These are phyloP conservation scores for Pygocentrus nattereri DNA, from an alignment of 2,797 vertebrate species.

Conservation along the genomic window DNA sequence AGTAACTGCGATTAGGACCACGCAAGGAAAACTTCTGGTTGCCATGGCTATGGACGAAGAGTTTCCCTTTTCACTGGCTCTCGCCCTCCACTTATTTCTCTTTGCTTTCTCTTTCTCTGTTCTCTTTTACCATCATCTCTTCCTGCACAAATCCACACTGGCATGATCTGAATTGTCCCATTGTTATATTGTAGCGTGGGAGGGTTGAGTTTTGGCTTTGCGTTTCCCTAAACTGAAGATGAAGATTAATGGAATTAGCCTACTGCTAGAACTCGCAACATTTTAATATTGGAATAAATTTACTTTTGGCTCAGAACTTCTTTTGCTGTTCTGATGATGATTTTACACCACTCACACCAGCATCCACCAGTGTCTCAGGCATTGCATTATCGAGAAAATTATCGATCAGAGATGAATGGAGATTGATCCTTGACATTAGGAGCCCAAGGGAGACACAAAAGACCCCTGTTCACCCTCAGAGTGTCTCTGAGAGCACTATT, in stretches of 20 bases:
- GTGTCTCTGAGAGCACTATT: conserved; percentile 27
- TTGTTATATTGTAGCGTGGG: conserved; percentile 3
- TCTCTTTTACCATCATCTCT: neutral
- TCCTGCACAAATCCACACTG: neutral
- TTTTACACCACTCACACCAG: neutral
- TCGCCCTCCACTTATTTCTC: conserved; percentile 40
- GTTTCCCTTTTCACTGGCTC: conserved; percentile 62
- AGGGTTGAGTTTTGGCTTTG: conserved; percentile 9
- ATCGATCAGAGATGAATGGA: conserved; percentile 42
- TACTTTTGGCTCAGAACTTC: neutral
- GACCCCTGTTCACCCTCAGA: conserved; percentile 2
- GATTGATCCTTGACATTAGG: conserved; percentile 43
- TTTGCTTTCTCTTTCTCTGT: conserved; percentile 59
- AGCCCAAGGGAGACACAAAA: conserved; percentile 21
- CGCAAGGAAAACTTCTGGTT: conserved; percentile 74
- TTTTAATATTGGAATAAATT: neutral
- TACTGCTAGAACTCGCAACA: neutral
- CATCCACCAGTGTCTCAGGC: neutral
- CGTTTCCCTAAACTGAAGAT: neutral
- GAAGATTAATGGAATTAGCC: neutral
- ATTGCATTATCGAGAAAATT: conserved; percentile 18
- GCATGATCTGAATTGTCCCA: conserved; percentile 6
- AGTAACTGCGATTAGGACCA: conserved; percentile 71
- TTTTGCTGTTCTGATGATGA: neutral
- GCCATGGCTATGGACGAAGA: conserved; percentile 79